Evolutionary conservation across 2,888 invertebrate genomes (phyloP).

Genomic region (Drosophila meridiana): DNA sequence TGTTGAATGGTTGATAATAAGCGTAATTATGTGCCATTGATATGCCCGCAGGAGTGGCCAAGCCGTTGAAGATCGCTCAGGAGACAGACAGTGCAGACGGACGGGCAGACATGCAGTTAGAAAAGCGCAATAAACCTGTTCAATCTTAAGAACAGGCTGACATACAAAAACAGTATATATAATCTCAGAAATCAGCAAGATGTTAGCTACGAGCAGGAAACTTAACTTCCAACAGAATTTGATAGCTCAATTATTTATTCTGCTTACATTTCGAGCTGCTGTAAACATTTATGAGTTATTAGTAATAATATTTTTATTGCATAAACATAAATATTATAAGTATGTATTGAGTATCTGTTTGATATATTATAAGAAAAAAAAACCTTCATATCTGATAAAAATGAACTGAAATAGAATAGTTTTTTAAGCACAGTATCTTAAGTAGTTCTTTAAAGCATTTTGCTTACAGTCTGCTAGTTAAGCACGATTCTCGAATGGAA

Average conservation of each 20-base stretch:
- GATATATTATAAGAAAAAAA: too few relatives aligned
- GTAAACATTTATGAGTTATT: too few relatives aligned
- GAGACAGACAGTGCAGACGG: neutral
- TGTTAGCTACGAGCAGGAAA: neutral
- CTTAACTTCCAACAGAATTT: neutral
- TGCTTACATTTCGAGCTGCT: neutral
- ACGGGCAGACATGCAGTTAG: constrained; percentile 6
- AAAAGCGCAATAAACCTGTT: constrained; percentile 35
- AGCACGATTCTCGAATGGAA: constrained; percentile 15
- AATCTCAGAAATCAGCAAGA: neutral
- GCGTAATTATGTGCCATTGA: constrained; percentile 76
- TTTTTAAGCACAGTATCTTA: neutral
- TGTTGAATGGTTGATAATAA: constrained; percentile 82
- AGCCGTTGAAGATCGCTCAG: constrained; percentile 18
- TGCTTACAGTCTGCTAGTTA: constrained; percentile 11
- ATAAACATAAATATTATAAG: too few relatives aligned
- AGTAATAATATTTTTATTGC: too few relatives aligned
- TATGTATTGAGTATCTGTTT: too few relatives aligned
- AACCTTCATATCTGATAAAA: too few relatives aligned
- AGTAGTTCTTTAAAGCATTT: neutral
- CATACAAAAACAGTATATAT: constrained; percentile 1
- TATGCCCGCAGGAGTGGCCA: constrained; percentile 58
- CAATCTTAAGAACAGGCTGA: constrained; percentile 9
- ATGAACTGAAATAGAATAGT: too few relatives aligned
- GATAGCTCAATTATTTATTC: constrained; percentile 4